A percentile compares a stretch with the other conserved stretches of the same genome.
These are phyloP conservation scores for Odontamblyopus lacepedii DNA, from an alignment of 2,797 vertebrate genomes.

Conservation along the genomic window DNA sequence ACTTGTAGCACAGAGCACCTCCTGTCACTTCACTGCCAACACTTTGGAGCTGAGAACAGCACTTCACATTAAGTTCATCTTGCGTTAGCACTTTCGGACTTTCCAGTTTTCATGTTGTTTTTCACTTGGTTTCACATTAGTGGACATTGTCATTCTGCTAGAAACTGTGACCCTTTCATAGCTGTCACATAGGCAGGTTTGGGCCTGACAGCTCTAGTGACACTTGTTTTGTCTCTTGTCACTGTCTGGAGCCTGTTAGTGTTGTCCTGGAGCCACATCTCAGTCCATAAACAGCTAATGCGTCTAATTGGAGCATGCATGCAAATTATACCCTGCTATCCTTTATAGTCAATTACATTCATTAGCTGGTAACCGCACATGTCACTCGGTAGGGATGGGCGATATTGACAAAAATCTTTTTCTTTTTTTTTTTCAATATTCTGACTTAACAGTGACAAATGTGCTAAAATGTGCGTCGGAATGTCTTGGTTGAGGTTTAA, in stretches of 20 bases:
- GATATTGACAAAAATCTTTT: no score
- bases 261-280: conserved; percentile 14
- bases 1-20: background rate
- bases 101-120: conserved; percentile 10
- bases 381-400: background rate
- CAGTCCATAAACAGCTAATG: conserved; percentile 35
- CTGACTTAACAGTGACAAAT: no score
- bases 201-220: conserved; percentile 32
- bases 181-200: conserved; percentile 21
- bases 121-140: conserved; percentile 18
- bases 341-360: conserved; percentile 40
- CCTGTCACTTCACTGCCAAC: conserved; percentile 15
- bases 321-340: conserved; percentile 48
- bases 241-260: conserved; percentile 36
- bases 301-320: conserved; percentile 48
- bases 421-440: no score
- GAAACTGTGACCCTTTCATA: background rate
- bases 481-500: no score
- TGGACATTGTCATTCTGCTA: conserved; percentile 6
- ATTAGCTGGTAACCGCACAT: conserved; percentile 40
- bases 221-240: conserved; percentile 40
- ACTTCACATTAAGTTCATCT: conserved; percentile 6
- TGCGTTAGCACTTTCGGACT: conserved; percentile 7
- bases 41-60: conserved; percentile 10
- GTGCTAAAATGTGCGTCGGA: no score